Evolutionary conservation across 1,140 invertebrate species (phyloP).

Genomic region (Melitaea cinxia): DNA sequence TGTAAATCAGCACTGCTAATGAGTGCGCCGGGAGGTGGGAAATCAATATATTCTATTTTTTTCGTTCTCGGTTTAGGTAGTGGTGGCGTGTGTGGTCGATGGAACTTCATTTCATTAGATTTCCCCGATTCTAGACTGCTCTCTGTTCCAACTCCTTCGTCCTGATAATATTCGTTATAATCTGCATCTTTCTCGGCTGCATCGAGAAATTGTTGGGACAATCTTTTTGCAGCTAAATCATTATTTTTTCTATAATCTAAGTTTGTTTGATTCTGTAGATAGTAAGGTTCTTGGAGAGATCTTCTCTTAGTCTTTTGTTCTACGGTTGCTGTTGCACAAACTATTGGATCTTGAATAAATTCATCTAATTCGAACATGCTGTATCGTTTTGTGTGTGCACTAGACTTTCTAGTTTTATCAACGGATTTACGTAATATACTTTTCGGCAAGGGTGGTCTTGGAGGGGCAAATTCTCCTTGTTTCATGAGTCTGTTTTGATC

Average conservation of each 20-base stretch:
- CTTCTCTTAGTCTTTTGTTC: slow-evolving; percentile 84
- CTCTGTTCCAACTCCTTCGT: slow-evolving; percentile 80
- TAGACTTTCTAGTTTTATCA: slow-evolving; percentile 82
- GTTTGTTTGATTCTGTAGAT: slow-evolving; percentile 83
- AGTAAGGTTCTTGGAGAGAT: slow-evolving; percentile 88
- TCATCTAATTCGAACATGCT: slow-evolving; percentile 91
- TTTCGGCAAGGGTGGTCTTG: slow-evolving; percentile 86
- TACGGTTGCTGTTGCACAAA: slow-evolving; percentile 77
- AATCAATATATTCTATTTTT: slow-evolving; percentile 75
- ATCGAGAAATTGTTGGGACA: slow-evolving; percentile 80
- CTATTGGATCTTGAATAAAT: slow-evolving; percentile 75
- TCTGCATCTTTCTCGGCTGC: slow-evolving; percentile 79
- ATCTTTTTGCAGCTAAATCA: slow-evolving; percentile 81
- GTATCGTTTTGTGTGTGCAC: slow-evolving; percentile 85
- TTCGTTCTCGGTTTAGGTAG: slow-evolving; percentile 73
- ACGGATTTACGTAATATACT: slow-evolving; percentile 86
- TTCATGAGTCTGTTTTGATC: slow-evolving; percentile 79
- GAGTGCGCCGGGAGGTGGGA: slow-evolving; percentile 72
- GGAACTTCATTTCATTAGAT: slow-evolving; percentile 79
- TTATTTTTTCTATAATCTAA: slow-evolving; percentile 84
- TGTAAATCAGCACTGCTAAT: slow-evolving; percentile 85
- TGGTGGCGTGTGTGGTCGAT: slow-evolving; percentile 80
- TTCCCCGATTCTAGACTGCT: slow-evolving; percentile 81
- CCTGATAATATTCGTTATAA: slow-evolving; percentile 78
- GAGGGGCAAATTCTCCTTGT: slow-evolving; percentile 83